A percentile compares a stretch with the other conserved stretches of the same genome.
These are phyloP conservation scores for Stegodyphus mimosarum DNA, from an alignment of 1,140 invertebrate species.

Conservation along the genomic window DNA sequence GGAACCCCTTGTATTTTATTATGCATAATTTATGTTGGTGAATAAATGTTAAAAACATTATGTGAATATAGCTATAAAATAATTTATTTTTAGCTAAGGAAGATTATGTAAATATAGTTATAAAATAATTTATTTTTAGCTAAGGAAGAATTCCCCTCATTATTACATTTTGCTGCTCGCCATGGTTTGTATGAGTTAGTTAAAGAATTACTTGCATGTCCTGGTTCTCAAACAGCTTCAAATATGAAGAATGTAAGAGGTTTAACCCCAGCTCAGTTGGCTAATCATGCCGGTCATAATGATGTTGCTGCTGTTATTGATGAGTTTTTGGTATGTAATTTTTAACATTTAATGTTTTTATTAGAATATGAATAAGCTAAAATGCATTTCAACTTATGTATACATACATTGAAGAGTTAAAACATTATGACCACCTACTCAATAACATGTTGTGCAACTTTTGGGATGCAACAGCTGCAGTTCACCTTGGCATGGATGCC, in stretches of 20 bases:
- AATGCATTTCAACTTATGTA: too few species aligned
- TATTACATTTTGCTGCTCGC: conserved; percentile 87
- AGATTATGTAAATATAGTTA: too few species aligned
- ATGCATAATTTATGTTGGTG: too few species aligned
- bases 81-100: conserved; percentile 74
- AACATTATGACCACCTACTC: too few species aligned
- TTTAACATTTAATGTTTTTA: neutral
- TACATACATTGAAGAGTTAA: too few species aligned
- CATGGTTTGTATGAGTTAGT: conserved; percentile 85
- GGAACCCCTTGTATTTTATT: too few species aligned
- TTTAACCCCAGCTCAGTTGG: conserved; percentile 81
- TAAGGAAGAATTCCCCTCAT: conserved; percentile 84
- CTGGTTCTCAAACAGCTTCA: conserved; percentile 81
- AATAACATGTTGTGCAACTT: too few species aligned
- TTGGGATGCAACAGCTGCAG: too few species aligned
- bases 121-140: conserved; percentile 68
- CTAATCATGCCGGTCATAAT: conserved; percentile 78
- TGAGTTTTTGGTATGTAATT: conserved; percentile 77
- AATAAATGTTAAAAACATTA: too few species aligned
- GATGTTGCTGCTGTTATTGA: conserved; percentile 78
- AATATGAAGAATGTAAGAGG: conserved; percentile 83
- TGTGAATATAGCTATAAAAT: too few species aligned
- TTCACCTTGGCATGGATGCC: too few species aligned
- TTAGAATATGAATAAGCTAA: neutral
- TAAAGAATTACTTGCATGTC: conserved; percentile 84